Percentiles rank a stretch among this genome's conserved stretches.
Conservation (phyloP, 2,888 invertebrate species). For the Pachycephus smyrnensis region DNA sequence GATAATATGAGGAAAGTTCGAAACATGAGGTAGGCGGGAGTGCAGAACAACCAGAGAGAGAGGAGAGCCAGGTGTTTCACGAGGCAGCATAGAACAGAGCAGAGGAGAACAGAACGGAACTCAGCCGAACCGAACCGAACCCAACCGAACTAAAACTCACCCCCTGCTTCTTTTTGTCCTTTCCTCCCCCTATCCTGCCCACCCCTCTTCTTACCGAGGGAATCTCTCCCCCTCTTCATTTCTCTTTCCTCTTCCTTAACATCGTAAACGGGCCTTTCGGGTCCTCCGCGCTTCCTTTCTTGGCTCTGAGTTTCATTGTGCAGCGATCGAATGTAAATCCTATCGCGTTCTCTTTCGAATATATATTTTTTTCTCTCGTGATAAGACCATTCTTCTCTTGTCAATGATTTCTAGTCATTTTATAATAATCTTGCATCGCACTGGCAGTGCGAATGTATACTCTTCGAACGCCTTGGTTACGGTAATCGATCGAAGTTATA, state of each 20-base stretch:
- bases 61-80: constrained; percentile 56
- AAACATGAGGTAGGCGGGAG: constrained; percentile 39
- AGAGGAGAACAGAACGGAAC: neutral
- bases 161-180: constrained; percentile 34
- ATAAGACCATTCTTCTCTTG: neutral
- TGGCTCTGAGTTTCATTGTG: neutral
- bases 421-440: neutral
- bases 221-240: constrained; percentile 20
- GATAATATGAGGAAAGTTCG: constrained; percentile 52
- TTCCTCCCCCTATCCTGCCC: neutral
- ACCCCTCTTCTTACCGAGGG: constrained; percentile 10
- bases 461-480: neutral
- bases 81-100: constrained; percentile 45
- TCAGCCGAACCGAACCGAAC: neutral
- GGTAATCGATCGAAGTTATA: neutral
- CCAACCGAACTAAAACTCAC: constrained; percentile 25
- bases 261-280: neutral
- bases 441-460: neutral
- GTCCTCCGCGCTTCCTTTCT: neutral
- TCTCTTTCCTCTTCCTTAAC: constrained; percentile 7
- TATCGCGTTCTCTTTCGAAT: neutral
- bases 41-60: constrained; percentile 19
- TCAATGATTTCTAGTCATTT: neutral
- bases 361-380: neutral
- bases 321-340: neutral